Evolutionary conservation across 2,888 invertebrate genomes (phyloP).

Genomic region (Protophormia terraenovae): DNA sequence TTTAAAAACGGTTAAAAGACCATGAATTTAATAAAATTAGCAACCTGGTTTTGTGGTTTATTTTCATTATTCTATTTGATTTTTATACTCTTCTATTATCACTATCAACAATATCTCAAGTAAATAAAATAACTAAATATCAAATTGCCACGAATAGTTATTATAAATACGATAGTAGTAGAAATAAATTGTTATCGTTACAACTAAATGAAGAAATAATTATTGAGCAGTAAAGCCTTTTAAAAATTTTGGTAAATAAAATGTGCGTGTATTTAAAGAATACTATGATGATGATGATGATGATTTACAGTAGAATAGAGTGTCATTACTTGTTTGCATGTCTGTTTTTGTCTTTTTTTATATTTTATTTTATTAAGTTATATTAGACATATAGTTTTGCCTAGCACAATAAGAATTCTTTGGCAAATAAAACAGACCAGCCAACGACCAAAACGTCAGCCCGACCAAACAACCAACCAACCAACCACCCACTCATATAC

Average conservation of each 20-base stretch:
- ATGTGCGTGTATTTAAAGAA: not conserved
- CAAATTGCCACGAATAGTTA: not conserved
- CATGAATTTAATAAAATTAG: conserved; percentile 52
- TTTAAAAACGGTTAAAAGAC: too few relatives aligned
- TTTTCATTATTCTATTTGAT: conserved; percentile 75
- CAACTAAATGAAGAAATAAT: not conserved
- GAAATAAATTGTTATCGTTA: not conserved
- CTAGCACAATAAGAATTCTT: conserved; percentile 8
- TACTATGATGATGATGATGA: not conserved
- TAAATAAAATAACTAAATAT: conserved; percentile 1
- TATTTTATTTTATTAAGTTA: not conserved
- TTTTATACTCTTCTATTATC: conserved; percentile 76
- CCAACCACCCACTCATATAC: conserved; percentile 18
- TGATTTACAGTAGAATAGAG: not conserved
- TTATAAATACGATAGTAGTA: not conserved
- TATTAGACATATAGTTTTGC: conserved; percentile 15
- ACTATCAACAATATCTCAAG: conserved; percentile 73
- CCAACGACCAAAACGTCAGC: too few relatives aligned
- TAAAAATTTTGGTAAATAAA: conserved; percentile 32
- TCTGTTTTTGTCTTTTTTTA: conserved; percentile 2
- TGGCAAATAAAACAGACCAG: conserved; percentile 15
- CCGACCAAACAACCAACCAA: conserved; percentile 25
- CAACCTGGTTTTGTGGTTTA: conserved; percentile 69
- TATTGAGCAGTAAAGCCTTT: conserved; percentile 18
- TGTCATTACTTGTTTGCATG: conserved; percentile 48